Percentiles rank a stretch among this genome's conserved stretches.
These are phyloP conservation scores for Lomographa bimaculata DNA, from an alignment of 2,888 invertebrate genomes.

Conservation along the genomic window DNA sequence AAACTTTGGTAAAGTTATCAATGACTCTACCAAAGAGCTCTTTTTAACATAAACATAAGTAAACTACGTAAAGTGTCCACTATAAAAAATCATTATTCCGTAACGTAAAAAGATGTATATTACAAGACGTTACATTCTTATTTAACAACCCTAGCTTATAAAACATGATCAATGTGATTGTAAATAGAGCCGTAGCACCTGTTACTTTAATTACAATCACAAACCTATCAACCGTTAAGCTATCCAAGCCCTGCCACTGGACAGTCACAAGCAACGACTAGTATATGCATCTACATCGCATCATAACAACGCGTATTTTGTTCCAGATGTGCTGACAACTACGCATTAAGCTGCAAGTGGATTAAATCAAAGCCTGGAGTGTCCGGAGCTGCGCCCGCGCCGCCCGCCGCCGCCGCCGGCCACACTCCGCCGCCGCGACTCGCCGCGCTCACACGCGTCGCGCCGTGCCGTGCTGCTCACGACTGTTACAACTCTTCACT, in stretches of 20 bases:
- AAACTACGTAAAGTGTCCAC: no score
- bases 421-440: conserved; percentile 61
- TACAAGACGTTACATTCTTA: no score
- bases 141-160: background rate
- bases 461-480: conserved; percentile 30
- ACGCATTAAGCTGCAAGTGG: conserved; percentile 45
- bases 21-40: no score
- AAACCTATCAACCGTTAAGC: conserved; percentile 21
- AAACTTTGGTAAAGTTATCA: no score
- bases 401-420: conserved; percentile 35
- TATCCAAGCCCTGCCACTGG: conserved; percentile 6
- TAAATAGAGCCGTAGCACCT: conserved; percentile 26
- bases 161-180: conserved; percentile 9
- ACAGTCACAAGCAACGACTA: background rate
- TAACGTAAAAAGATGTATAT: no score
- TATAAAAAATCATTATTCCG: no score
- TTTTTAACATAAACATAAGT: no score
- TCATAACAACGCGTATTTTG: conserved; percentile 24
- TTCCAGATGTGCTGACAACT: conserved; percentile 42
- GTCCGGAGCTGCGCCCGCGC: conserved; percentile 47
- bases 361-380: conserved; percentile 62
- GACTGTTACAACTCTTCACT: conserved; percentile 35
- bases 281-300: conserved; percentile 13
- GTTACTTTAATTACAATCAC: conserved; percentile 26
- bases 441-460: conserved; percentile 49